These are phyloP conservation scores for Tiphia femorata DNA, from an alignment of 2,888 invertebrate genomes.

Conservation along the genomic window DNA sequence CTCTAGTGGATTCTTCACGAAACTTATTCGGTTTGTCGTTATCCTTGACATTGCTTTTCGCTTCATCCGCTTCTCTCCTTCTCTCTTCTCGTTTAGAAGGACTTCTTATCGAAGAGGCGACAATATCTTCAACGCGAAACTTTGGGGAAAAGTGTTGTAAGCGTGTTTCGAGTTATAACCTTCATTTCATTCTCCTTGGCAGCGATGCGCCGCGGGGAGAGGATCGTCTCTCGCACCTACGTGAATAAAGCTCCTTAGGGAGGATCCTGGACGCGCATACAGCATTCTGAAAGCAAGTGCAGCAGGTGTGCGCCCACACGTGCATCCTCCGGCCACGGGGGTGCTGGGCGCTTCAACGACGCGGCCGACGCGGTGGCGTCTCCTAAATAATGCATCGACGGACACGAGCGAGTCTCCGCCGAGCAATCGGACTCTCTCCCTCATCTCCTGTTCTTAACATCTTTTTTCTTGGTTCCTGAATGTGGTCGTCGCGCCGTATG, in stretches of 20 bases:
- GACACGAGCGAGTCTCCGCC: conserved; percentile 6
- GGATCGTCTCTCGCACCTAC: conserved; percentile 19
- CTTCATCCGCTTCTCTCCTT: background rate
- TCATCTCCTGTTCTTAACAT: conserved; percentile 5
- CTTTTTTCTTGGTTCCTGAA: background rate
- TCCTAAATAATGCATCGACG: conserved; percentile 31
- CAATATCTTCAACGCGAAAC: too few species aligned
- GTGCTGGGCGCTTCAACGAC: background rate
- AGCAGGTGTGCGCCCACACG: too few species aligned
- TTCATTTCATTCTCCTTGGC: conserved; percentile 7
- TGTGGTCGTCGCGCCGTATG: background rate
- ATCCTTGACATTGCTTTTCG: conserved; percentile 10
- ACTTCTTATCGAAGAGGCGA: background rate
- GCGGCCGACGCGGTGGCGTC: conserved; percentile 6
- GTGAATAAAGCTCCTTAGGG: conserved; percentile 31
- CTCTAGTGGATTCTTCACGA: conserved; percentile 12
- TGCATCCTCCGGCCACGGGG: background rate
- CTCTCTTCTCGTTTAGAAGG: background rate
- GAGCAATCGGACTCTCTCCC: background rate
- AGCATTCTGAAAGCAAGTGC: too few species aligned
- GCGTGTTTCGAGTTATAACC: too few species aligned
- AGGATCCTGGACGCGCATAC: conserved; percentile 14
- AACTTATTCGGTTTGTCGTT: conserved; percentile 18
- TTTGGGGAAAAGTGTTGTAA: too few species aligned
- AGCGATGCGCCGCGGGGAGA: conserved; percentile 19